A percentile compares a stretch with the other conserved stretches of the same genome.
Evolutionary conservation across 2,797 vertebrate species (phyloP).

Genomic region (Tragelaphus oryx): DNA sequence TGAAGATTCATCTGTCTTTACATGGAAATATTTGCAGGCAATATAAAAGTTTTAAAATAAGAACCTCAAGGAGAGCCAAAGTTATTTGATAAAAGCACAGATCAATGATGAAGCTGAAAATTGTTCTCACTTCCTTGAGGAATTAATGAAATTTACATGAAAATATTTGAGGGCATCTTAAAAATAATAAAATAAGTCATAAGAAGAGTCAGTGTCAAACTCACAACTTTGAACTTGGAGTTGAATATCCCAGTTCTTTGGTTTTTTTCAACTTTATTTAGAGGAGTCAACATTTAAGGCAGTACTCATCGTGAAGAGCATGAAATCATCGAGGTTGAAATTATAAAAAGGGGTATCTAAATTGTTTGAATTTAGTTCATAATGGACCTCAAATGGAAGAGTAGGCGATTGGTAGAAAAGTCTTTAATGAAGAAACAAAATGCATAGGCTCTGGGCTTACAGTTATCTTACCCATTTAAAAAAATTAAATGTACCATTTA

Average conservation of each 20-base stretch:
- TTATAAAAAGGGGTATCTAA: not conserved
- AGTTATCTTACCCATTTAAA: too few relatives aligned
- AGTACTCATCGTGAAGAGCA: not conserved
- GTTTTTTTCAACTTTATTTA: not conserved
- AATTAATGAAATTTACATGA: not conserved
- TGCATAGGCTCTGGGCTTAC: not conserved
- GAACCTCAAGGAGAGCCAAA: not conserved
- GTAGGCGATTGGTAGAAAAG: not conserved
- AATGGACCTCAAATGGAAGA: too few relatives aligned
- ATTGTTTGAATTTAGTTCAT: not conserved
- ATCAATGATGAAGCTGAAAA: not conserved
- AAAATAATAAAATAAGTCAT: not conserved
- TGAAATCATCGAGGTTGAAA: not conserved
- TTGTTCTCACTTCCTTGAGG: not conserved
- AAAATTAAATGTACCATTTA: not conserved
- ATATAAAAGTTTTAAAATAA: not conserved
- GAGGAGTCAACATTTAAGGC: not conserved
- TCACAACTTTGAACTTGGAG: not conserved
- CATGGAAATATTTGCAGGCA: not conserved
- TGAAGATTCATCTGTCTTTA: not conserved
- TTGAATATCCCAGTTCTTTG: not conserved
- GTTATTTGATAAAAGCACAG: not conserved
- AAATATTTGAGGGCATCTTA: not conserved
- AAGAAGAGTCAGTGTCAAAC: not conserved
- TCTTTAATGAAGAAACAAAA: not conserved